Evolutionary conservation across 1,140 invertebrate genomes (phyloP), one percentile per base, ranked within the genome.

Genomic region (Drosophila kurseongensis): DNA sequence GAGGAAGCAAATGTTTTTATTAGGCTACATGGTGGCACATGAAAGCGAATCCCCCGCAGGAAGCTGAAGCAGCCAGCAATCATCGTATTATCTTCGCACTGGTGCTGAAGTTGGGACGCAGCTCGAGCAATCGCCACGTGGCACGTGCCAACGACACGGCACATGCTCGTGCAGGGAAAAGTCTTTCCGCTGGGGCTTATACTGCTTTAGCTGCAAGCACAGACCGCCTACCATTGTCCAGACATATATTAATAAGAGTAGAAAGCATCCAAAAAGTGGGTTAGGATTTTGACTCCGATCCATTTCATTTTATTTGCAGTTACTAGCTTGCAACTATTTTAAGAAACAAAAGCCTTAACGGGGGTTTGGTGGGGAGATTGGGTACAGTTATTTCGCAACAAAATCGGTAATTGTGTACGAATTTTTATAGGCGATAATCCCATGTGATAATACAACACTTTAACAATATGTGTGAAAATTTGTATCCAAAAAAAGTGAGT

Each of bases 1-100:
- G 42, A 56, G 57, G 55, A 45, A 48, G 18, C 51, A 35, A 51
- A 65, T 57, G 27, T 58, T 62, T 57, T 58, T 61, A 52, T 72
- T 63, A 36, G 51, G 50, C 41, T 60, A 56, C 48, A 41, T 45
- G 36, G 29, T 36, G 54, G 57, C 50, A 45, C 55, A 67, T 86
- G 50, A 68, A 82, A 86, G 72, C 36, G 51, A 67, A 52, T 81
- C 66, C 74, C 71, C 36, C 69, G 35, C 65, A 80, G 81, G 78
- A 85, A 78, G 44, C 69, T 73, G 62, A 48, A 48, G 35, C 80
- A 48, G 60, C 63, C 57, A 38, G 60, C 66, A 59, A 71, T 56
- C 57, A 44, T 56, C 54, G 40, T 44, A 72, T 60, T 60, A 56
- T 44, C 65, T 61, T 57, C 41, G 36, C 80, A 72, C 76, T 69